Conservation (phyloP, 2,888 invertebrate species). For the Pyralis farinalis region DNA sequence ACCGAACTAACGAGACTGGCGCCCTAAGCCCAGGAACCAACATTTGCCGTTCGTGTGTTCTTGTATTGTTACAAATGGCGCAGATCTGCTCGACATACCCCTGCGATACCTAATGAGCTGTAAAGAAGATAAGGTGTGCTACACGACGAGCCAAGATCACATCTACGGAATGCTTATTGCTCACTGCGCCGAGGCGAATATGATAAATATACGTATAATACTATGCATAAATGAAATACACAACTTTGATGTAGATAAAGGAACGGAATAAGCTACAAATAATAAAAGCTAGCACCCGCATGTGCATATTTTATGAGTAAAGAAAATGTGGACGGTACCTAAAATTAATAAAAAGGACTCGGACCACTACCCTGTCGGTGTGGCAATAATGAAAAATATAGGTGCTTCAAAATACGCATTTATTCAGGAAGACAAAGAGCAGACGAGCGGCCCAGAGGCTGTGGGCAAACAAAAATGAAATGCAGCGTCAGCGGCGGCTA, state of each 20-base stretch:
- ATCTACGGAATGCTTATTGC: constrained; percentile 58
- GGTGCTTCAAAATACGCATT: constrained; percentile 61
- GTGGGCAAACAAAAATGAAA: constrained; percentile 67
- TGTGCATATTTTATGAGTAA: neutral
- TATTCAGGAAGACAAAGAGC: constrained; percentile 65
- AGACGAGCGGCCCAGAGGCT: constrained; percentile 51
- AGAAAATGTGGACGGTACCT: neutral
- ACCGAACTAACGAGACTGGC: constrained; percentile 54
- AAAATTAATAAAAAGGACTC: constrained; percentile 23
- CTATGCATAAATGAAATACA: constrained; percentile 27
- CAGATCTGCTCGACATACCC: constrained; percentile 61
- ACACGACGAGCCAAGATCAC: constrained; percentile 63
- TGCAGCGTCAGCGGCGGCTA: constrained; percentile 64
- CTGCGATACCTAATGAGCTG: constrained; percentile 76
- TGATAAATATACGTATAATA: constrained; percentile 37
- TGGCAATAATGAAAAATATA: constrained; percentile 58
- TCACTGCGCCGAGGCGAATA: constrained; percentile 47
- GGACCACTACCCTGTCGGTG: constrained; percentile 41
- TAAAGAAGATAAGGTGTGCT: constrained; percentile 81
- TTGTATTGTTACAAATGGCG: constrained; percentile 75
- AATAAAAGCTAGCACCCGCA: neutral
- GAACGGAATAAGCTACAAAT: neutral
- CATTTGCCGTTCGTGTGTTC: constrained; percentile 63
- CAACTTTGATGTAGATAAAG: no score
- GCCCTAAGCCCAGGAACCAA: constrained; percentile 64